Evolutionary conservation across 2,888 invertebrate species (phyloP).

Genomic region (Tineola bisselliella): DNA sequence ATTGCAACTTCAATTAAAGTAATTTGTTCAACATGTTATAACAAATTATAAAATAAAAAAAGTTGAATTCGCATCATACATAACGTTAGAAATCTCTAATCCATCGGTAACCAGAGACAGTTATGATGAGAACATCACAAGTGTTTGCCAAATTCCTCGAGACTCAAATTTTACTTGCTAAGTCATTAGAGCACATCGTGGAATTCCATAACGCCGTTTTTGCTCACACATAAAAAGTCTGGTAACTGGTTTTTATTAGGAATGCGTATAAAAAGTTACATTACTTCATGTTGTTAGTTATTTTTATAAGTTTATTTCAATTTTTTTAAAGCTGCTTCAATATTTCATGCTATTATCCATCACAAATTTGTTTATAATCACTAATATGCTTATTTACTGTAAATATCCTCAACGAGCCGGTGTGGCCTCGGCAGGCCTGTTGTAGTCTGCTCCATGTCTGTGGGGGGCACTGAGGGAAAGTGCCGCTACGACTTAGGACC

Average conservation of each 20-base stretch:
- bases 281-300: slow-evolving; percentile 24
- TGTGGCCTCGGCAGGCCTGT: slow-evolving; percentile 40
- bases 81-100: slow-evolving; percentile 1
- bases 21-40: not conserved
- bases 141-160: slow-evolving; percentile 42
- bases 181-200: slow-evolving; percentile 43
- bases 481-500: slow-evolving; percentile 59
- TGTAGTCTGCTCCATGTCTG: slow-evolving; percentile 60
- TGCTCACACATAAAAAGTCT: slow-evolving; percentile 44
- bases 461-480: slow-evolving; percentile 63
- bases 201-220: slow-evolving; percentile 52
- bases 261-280: slow-evolving; percentile 58
- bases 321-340: not conserved
- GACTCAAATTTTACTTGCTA: slow-evolving; percentile 43
- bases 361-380: not conserved
- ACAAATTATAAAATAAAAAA: not conserved
- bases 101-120: not conserved
- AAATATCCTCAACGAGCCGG: slow-evolving; percentile 48
- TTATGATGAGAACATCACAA: slow-evolving; percentile 6
- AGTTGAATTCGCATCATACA: not conserved
- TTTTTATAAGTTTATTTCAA: slow-evolving; percentile 9
- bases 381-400: slow-evolving; percentile 40
- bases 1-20: not conserved
- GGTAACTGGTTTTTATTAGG: slow-evolving; percentile 54
- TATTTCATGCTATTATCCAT: not conserved